Percentiles rank a stretch among this genome's conserved stretches.
These are phyloP conservation scores for Thermophis baileyi DNA, from an alignment of 2,113 vertebrate genomes.

Conservation along the genomic window DNA sequence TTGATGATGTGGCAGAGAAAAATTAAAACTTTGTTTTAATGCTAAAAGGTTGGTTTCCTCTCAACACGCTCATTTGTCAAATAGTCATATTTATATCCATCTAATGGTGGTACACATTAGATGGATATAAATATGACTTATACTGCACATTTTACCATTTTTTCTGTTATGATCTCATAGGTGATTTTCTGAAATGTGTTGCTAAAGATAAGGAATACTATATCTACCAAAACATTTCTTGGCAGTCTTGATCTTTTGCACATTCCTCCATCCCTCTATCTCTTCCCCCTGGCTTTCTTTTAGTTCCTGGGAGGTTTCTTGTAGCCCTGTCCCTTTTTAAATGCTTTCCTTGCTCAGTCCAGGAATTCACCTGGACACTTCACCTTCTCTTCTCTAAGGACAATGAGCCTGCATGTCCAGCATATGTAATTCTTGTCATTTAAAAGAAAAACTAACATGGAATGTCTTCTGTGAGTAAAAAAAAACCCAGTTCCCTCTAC, in stretches of 20 bases:
- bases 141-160: background rate
- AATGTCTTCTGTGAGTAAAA: background rate
- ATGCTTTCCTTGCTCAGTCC: background rate
- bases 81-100: background rate
- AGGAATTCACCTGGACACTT: background rate
- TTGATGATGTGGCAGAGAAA: background rate
- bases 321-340: background rate
- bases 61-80: background rate
- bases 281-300: background rate
- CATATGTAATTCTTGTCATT: background rate
- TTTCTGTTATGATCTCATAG: background rate
- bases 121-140: background rate
- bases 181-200: background rate
- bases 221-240: background rate
- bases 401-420: background rate
- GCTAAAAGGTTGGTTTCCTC: background rate
- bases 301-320: background rate
- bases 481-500: background rate
- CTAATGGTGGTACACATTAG: background rate
- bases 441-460: background rate
- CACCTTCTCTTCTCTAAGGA: background rate
- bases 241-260: background rate
- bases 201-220: background rate
- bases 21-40: background rate
- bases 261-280: background rate